Conservation (phyloP, 1,140 invertebrate species). For the Rhopalosiphum padi region DNA sequence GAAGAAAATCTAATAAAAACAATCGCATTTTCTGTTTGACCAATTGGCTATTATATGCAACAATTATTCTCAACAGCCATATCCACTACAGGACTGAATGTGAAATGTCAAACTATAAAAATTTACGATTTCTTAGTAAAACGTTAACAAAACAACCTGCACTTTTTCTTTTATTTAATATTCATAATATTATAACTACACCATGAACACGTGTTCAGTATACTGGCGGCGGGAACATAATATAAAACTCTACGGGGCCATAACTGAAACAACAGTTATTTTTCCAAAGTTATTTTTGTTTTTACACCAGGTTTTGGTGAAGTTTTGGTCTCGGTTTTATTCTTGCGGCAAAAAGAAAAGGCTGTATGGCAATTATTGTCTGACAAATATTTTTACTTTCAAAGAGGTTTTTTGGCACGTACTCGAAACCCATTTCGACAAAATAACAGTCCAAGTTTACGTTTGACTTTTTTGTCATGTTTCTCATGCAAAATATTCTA, state of each 20-base stretch:
- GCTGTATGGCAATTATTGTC: conserved; percentile 31
- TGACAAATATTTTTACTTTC: conserved; percentile 47
- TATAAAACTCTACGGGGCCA: background rate
- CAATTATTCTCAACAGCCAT: background rate
- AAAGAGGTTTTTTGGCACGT: conserved; percentile 47
- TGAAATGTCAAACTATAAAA: background rate
- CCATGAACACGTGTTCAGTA: background rate
- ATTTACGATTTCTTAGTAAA: background rate
- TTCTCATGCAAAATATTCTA: background rate
- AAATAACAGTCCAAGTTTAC: conserved; percentile 45
- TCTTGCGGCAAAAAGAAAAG: background rate
- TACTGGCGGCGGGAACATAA: background rate
- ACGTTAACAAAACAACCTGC: background rate
- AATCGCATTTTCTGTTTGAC: background rate
- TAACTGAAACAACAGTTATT: conserved; percentile 26
- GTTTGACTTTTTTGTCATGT: conserved; percentile 19
- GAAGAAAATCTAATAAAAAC: background rate
- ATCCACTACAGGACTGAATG: background rate
- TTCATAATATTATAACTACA: background rate
- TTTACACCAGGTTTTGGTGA: conserved; percentile 1
- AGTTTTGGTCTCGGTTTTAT: background rate
- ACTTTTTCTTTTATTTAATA: background rate
- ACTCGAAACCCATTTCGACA: conserved; percentile 28
- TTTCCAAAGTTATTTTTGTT: conserved; percentile 20
- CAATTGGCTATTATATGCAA: background rate